Percentiles rank a stretch among this genome's conserved stretches.
These are phyloP conservation scores for Gasterosteus aculeatus DNA, from an alignment of 2,113 vertebrate genomes.

Conservation along the genomic window DNA sequence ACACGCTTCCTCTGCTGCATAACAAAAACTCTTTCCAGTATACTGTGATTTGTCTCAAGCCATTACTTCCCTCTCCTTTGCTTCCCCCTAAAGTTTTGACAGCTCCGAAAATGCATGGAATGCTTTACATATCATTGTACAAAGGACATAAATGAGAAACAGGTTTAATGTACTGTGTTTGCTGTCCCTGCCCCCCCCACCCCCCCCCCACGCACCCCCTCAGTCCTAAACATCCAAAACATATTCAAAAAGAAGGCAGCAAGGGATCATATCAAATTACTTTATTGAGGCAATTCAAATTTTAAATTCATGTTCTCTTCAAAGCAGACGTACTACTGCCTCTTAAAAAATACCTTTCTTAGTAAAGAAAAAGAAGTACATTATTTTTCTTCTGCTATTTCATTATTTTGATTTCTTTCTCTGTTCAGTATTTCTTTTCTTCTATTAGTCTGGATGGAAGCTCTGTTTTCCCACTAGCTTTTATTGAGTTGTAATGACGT, in stretches of 20 bases:
- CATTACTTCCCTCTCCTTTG: slow-evolving; percentile 41
- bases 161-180: slow-evolving; percentile 47
- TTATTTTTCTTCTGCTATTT: slow-evolving; percentile 56
- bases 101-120: slow-evolving; percentile 71
- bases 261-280: slow-evolving; percentile 15
- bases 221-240: slow-evolving; percentile 1
- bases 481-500: slow-evolving; percentile 64
- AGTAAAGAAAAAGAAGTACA: slow-evolving; percentile 32
- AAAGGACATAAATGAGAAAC: slow-evolving; percentile 58
- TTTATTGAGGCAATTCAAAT: slow-evolving; percentile 35
- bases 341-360: slow-evolving; percentile 44
- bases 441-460: slow-evolving; percentile 41
- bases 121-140: slow-evolving; percentile 71
- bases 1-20: slow-evolving; percentile 61
- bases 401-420: slow-evolving; percentile 34
- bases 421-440: slow-evolving; percentile 39
- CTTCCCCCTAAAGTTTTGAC: slow-evolving; percentile 45
- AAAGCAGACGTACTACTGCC: slow-evolving; percentile 55
- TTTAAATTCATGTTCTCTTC: slow-evolving; percentile 24
- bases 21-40: slow-evolving; percentile 75
- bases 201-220: neutral
- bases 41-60: slow-evolving; percentile 79
- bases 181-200: neutral
- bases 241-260: slow-evolving; percentile 23
- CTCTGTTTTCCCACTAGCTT: slow-evolving; percentile 40